phyloP scores from a whole-genome alignment of 2,888 invertebrate species.

The Ganaspis brasiliensis region DNA sequence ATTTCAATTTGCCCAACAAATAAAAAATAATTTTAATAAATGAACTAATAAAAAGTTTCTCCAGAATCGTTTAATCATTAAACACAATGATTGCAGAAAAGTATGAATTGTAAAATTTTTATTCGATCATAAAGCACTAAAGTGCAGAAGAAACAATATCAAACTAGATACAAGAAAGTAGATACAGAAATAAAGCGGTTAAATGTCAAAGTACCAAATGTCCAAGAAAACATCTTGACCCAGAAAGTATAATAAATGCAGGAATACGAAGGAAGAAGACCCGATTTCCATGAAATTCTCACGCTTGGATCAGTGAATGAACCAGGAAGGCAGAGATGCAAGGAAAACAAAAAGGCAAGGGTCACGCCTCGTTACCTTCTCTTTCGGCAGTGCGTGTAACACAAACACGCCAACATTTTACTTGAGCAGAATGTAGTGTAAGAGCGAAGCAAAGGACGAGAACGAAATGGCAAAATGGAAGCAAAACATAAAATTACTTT shows the following conservation, averaged over 20 bases:
- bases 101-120: too few species aligned
- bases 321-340: slow-evolving; percentile 48
- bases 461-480: slow-evolving; percentile 48
- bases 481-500: slow-evolving; percentile 71
- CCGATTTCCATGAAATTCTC: slow-evolving; percentile 26
- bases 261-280: slow-evolving; percentile 21
- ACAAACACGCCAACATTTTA: slow-evolving; percentile 23
- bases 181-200: not conserved
- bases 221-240: not conserved
- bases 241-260: slow-evolving; percentile 13
- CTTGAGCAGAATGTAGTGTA: not conserved
- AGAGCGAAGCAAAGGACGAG: slow-evolving; percentile 19
- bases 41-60: too few species aligned
- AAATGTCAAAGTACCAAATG: not conserved
- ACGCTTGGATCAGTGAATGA: slow-evolving; percentile 40
- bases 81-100: too few species aligned
- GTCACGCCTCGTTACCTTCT: slow-evolving; percentile 72
- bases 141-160: not conserved
- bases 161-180: not conserved
- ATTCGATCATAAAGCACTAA: too few species aligned
- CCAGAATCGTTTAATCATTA: too few species aligned
- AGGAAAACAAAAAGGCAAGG: slow-evolving; percentile 64
- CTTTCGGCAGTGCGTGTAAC: slow-evolving; percentile 24
- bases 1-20: too few species aligned
- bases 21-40: too few species aligned